Evolutionary conservation across 2,797 vertebrate genomes (phyloP).

Genomic region (Poeciliopsis turneri): DNA sequence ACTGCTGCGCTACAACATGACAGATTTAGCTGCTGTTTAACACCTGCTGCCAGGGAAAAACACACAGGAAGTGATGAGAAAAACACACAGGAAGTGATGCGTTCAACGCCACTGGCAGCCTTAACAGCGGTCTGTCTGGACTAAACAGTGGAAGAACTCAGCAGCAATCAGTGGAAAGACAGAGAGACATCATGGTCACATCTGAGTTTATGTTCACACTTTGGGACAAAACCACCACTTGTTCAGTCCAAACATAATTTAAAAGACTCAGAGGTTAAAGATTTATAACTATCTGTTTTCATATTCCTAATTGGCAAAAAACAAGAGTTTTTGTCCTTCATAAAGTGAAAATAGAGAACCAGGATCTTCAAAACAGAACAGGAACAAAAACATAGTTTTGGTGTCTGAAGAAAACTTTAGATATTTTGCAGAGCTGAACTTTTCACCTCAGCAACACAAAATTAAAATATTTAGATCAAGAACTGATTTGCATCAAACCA

Average conservation of each 20-base stretch:
- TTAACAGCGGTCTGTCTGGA: constrained; percentile 36
- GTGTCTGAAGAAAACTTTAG: neutral
- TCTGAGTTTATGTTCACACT: neutral
- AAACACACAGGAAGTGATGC: too few species aligned
- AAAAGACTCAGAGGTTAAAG: too few species aligned
- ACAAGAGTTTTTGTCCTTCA: too few species aligned
- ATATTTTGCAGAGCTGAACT: neutral
- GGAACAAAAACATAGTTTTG: neutral
- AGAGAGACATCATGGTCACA: constrained; percentile 2
- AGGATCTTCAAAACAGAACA: neutral
- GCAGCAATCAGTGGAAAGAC: neutral
- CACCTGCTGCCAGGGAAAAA: constrained; percentile 58
- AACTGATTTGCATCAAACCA: constrained; percentile 8
- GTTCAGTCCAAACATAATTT: neutral
- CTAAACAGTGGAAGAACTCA: constrained; percentile 53
- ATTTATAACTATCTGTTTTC: too few species aligned
- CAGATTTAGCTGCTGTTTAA: constrained; percentile 58
- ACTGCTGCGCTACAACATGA: constrained; percentile 49
- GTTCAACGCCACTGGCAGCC: constrained; percentile 39
- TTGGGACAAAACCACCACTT: neutral
- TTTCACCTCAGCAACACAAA: neutral
- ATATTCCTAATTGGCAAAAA: too few species aligned
- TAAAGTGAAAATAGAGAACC: neutral
- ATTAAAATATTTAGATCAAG: neutral
- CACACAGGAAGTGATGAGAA: too few species aligned